Evolutionary conservation across 2,113 vertebrate species (phyloP).

Genomic region (Nesoenas mayeri): DNA sequence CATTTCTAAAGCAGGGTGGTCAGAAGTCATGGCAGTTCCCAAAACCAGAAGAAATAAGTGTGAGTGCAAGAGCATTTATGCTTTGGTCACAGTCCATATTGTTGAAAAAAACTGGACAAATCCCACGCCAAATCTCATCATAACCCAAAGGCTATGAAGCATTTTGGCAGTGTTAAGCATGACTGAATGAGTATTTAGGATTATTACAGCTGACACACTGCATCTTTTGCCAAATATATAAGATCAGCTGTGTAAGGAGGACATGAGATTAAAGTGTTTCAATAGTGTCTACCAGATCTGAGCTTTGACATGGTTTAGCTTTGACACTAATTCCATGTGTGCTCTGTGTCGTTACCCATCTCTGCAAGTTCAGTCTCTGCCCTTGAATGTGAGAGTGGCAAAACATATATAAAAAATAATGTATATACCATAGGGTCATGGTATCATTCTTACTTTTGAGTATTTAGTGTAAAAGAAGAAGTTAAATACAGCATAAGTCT

Average conservation of each 20-base stretch:
- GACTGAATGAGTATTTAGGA: not conserved
- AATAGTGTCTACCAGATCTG: not conserved
- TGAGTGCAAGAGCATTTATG: not conserved
- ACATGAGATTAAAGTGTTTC: not conserved
- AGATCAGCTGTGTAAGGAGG: not conserved
- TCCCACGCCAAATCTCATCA: not conserved
- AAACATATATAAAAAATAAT: not conserved
- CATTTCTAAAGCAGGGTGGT: fast-evolving
- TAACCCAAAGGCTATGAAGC: not conserved
- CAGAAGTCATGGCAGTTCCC: not conserved
- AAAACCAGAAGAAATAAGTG: not conserved
- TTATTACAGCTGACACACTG: not conserved
- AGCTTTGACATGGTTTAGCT: not conserved
- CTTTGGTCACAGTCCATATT: not conserved
- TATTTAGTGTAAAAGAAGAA: not conserved
- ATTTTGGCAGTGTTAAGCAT: not conserved
- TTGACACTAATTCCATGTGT: not conserved
- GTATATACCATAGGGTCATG: not conserved
- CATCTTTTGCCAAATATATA: not conserved
- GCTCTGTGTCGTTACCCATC: not conserved
- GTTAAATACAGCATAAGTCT: not conserved
- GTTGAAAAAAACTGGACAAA: not conserved
- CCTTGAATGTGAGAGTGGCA: not conserved
- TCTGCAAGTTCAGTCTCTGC: not conserved
- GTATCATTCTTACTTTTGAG: not conserved